Evolutionary conservation across 2,113 vertebrate genomes (phyloP).

Genomic region (Meles meles): DNA sequence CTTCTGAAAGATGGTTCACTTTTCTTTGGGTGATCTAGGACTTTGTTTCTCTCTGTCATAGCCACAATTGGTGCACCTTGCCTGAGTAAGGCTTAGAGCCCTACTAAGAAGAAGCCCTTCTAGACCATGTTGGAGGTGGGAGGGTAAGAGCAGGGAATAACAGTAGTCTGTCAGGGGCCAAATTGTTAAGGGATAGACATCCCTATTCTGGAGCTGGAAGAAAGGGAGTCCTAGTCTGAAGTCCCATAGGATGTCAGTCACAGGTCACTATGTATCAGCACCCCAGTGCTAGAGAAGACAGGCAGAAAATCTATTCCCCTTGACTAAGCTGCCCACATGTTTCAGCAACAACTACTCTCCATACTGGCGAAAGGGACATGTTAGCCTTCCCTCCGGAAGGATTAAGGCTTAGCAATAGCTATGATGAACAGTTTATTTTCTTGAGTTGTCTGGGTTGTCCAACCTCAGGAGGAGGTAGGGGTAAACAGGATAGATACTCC

Average conservation of each 20-base stretch:
- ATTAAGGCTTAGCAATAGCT: background rate
- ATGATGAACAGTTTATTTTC: background rate
- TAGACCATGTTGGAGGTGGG: background rate
- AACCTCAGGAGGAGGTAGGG: background rate
- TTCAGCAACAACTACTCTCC: background rate
- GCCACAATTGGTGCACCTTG: background rate
- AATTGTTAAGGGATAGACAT: background rate
- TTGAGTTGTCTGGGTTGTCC: background rate
- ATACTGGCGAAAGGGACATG: background rate
- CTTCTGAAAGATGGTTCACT: background rate
- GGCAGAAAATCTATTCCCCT: background rate
- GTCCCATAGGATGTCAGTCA: too few relatives aligned
- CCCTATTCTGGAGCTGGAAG: background rate
- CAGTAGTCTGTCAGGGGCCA: background rate
- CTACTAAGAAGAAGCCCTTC: background rate
- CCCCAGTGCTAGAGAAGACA: background rate
- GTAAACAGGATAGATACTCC: background rate
- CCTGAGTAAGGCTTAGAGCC: background rate
- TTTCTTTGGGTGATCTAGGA: background rate
- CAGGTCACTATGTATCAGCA: background rate
- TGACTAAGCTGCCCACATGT: background rate
- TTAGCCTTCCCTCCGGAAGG: background rate
- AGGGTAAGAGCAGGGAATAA: background rate
- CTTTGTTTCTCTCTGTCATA: background rate
- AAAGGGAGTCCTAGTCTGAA: background rate